phyloP scores from a whole-genome alignment of 2,113 vertebrate species.

The Talpa occidentalis region DNA sequence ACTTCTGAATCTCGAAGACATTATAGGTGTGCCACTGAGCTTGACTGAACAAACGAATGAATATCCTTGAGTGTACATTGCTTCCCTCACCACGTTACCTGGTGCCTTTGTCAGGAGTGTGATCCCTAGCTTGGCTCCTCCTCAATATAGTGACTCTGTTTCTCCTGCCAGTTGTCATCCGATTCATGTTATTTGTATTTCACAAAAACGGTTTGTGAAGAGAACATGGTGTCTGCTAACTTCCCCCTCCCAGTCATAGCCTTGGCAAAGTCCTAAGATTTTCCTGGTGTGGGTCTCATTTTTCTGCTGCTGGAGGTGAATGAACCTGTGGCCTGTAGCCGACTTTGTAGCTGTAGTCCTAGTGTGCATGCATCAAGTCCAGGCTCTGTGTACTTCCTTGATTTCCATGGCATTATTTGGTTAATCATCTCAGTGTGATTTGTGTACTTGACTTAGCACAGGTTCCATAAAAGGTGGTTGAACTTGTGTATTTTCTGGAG shows the following conservation, averaged over 20 bases:
- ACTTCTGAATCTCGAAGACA: neutral
- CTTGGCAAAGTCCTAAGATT: neutral
- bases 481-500: neutral
- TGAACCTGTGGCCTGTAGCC: neutral
- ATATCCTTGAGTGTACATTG: neutral
- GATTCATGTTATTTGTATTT: neutral
- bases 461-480: neutral
- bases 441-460: neutral
- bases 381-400: accelerated
- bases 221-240: neutral
- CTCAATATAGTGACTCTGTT: neutral
- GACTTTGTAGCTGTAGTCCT: neutral
- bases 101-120: neutral
- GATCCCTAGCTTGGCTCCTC: neutral
- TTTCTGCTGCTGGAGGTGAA: neutral
- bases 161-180: neutral
- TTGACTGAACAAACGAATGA: neutral
- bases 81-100: neutral
- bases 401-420: neutral
- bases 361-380: accelerated
- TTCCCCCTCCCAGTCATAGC: neutral
- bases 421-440: neutral
- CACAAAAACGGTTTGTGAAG: neutral
- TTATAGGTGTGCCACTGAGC: neutral
- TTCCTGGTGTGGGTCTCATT: neutral